Conservation (phyloP, 2,113 vertebrate genomes). For the Syngnathus floridae region DNA sequence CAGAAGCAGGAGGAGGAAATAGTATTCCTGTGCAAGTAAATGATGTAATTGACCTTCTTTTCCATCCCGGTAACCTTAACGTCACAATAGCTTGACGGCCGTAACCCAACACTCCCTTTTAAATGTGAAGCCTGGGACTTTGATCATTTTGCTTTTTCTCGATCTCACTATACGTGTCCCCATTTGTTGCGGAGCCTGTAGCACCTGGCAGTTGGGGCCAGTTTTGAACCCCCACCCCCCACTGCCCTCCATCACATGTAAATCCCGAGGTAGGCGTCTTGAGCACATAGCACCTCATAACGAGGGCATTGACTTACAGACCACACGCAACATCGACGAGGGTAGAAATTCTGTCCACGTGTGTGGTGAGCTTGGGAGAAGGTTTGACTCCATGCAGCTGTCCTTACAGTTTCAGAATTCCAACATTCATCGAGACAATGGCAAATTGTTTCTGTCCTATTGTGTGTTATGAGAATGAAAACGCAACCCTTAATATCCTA, state of each 20-base stretch:
- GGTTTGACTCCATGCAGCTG: slow-evolving; percentile 36
- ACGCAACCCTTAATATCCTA: neutral
- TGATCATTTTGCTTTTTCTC: slow-evolving; percentile 19
- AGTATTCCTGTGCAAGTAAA: slow-evolving; percentile 9
- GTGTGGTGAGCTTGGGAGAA: slow-evolving; percentile 6
- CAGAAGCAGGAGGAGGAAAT: neutral
- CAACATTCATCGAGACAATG: neutral
- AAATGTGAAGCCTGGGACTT: slow-evolving; percentile 2
- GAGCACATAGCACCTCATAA: slow-evolving; percentile 60
- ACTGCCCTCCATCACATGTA: slow-evolving; percentile 34
- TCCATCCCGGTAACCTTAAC: slow-evolving; percentile 11
- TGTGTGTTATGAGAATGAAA: neutral
- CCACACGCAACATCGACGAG: slow-evolving; percentile 57
- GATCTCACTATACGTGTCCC: slow-evolving; percentile 2
- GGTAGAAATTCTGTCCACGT: slow-evolving; percentile 30
- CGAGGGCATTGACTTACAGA: slow-evolving; percentile 64
- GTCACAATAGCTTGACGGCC: neutral
- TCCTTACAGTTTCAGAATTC: slow-evolving; percentile 1
- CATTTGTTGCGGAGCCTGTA: slow-evolving; percentile 18
- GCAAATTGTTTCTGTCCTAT: neutral
- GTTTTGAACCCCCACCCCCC: slow-evolving; percentile 12
- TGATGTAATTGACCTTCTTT: slow-evolving; percentile 3
- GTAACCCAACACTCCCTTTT: slow-evolving; percentile 17
- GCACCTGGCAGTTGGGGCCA: slow-evolving; percentile 62
- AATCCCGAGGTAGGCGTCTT: slow-evolving; percentile 45